phyloP scores from a whole-genome alignment of 2,113 vertebrate species.

The Ochotona princeps region DNA sequence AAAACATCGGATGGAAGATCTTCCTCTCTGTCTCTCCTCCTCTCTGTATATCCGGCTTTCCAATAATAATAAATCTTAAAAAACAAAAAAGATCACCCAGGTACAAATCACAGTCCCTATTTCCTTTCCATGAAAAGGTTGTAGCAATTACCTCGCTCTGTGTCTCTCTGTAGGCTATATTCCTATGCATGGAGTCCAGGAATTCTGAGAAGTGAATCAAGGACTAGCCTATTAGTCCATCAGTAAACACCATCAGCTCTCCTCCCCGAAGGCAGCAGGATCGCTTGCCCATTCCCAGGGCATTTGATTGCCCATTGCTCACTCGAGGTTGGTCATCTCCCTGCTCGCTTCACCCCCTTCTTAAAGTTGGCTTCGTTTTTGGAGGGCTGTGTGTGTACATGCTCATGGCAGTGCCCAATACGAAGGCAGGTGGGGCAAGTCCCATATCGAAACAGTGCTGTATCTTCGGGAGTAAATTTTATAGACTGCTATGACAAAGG shows the following conservation, averaged over 20 bases:
- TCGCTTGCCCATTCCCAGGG: neutral
- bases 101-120: neutral
- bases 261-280: neutral
- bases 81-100: neutral
- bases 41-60: too few species aligned
- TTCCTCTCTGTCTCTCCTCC: too few species aligned
- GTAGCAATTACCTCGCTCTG: neutral
- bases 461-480: constrained; percentile 42
- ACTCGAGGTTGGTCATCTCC: neutral
- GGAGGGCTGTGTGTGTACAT: neutral
- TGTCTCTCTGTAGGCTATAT: neutral
- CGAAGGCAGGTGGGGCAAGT: constrained; percentile 22
- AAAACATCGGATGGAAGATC: too few species aligned
- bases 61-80: too few species aligned
- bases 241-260: neutral
- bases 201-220: constrained; percentile 21
- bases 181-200: neutral
- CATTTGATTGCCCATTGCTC: neutral
- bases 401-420: neutral
- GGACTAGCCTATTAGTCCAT: neutral
- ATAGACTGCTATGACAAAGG: neutral
- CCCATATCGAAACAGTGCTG: neutral
- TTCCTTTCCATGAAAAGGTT: constrained; percentile 1
- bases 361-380: neutral
- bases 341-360: neutral